These are phyloP conservation scores for Rana temporaria DNA, from an alignment of 2,113 vertebrate species.

Conservation along the genomic window DNA sequence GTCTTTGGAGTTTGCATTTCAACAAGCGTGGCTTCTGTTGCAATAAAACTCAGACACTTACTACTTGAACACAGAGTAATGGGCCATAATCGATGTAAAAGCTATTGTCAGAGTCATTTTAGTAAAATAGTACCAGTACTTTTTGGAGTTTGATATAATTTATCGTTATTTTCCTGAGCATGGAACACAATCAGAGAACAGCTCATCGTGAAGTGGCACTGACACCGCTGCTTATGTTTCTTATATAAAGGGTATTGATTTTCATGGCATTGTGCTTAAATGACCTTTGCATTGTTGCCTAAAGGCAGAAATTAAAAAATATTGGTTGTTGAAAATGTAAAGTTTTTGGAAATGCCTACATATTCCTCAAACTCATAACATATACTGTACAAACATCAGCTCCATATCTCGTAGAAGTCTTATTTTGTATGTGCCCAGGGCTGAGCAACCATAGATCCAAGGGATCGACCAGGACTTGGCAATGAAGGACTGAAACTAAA, in stretches of 20 bases:
- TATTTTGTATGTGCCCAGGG: too few species aligned
- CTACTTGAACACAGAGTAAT: slow-evolving; percentile 24
- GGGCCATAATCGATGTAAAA: slow-evolving; percentile 42
- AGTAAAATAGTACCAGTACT: slow-evolving; percentile 47
- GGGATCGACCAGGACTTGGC: too few species aligned
- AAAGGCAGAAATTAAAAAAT: not conserved
- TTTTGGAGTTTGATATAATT: slow-evolving; percentile 13
- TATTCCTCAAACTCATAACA: too few species aligned
- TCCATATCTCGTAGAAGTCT: too few species aligned
- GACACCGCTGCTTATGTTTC: slow-evolving; percentile 7
- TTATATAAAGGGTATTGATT: slow-evolving; percentile 33
- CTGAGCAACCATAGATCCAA: too few species aligned
- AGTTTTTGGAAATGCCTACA: not conserved
- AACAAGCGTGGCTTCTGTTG: not conserved
- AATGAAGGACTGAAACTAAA: too few species aligned
- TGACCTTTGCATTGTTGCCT: not conserved
- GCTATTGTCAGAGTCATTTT: slow-evolving; percentile 22
- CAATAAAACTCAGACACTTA: slow-evolving; percentile 32
- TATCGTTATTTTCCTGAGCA: slow-evolving; percentile 2
- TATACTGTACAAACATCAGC: too few species aligned
- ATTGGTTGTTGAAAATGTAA: not conserved
- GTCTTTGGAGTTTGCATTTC: slow-evolving; percentile 51
- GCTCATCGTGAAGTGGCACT: not conserved
- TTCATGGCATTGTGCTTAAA: not conserved
- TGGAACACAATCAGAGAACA: slow-evolving; percentile 30